These are phyloP conservation scores for Scarus forsteni DNA, from an alignment of 2,797 vertebrate species.

Conservation along the genomic window DNA sequence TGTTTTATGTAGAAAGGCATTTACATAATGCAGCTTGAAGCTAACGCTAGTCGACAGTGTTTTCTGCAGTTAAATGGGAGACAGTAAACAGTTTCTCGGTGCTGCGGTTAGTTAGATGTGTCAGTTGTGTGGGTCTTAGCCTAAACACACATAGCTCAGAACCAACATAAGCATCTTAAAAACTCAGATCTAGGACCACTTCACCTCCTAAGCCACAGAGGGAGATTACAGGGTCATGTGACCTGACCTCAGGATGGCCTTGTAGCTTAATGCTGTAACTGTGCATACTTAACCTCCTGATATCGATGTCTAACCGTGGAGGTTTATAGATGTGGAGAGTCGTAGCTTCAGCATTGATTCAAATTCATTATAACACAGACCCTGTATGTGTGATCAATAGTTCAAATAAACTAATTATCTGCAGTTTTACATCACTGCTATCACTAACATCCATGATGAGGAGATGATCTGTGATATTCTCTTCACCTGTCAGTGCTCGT, in stretches of 20 bases:
- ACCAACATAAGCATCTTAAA: conserved; percentile 71
- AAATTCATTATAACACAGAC: not conserved
- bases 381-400: too few relatives aligned
- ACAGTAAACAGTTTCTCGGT: not conserved
- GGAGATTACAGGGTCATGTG: conserved; percentile 73
- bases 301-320: conserved; percentile 23
- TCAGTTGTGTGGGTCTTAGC: conserved; percentile 26
- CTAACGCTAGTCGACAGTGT: conserved; percentile 3
- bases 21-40: conserved; percentile 29
- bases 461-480: too few relatives aligned
- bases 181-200: conserved; percentile 68
- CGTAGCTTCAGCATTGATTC: not conserved
- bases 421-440: too few relatives aligned
- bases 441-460: too few relatives aligned
- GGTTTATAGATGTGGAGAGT: not conserved
- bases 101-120: conserved; percentile 15
- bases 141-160: conserved; percentile 33
- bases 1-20: conserved; percentile 1
- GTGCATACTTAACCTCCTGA: conserved; percentile 40
- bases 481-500: too few relatives aligned
- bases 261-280: conserved; percentile 51
- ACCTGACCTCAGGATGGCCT: conserved; percentile 63
- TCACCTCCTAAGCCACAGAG: conserved; percentile 63
- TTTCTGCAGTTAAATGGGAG: not conserved
- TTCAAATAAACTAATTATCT: too few relatives aligned